Evolutionary conservation across 2,888 invertebrate genomes (phyloP), one percentile per base, ranked within the genome.

Genomic region (Drosophila histrio): DNA sequence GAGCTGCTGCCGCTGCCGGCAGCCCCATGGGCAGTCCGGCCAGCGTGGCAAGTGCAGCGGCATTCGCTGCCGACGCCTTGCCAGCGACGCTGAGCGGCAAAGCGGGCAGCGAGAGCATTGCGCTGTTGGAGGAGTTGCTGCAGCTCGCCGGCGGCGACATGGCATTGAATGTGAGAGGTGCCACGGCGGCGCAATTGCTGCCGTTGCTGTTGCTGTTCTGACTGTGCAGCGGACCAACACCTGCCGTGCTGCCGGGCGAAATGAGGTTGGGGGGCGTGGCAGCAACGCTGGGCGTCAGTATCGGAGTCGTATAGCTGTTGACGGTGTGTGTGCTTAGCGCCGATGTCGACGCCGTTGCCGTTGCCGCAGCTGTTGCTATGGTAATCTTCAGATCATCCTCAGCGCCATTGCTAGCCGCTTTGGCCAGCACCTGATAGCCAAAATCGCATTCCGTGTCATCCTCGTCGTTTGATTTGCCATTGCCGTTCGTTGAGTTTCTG

Each of bases 371-470:
- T 2, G 86, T 76, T 22, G 73, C 78, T 17, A 81, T 78, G 34
- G 77, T 74, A 7, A 89, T 78, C 46, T 89, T 89, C 3, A 88
- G 58, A 26, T 88, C 89, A 19, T 90, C 91, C 13, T 90, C 91
- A 0, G 66, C 85, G 0, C 76, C 82, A 62, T 79, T 84, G 49
- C 85, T 84, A 41, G 79, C 66, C 2, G 87, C 87, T 77, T 91
- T 91, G 38, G 91, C 85, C 32, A 91, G 54, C 19, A 91, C 90
- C 58, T 91, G 91, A 43, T 83, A 91, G 13, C 91, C 91, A 56
- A 91, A 88, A 68, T 91, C 91, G 39, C 90, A 89, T 30, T 91
- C 91, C 1, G 79, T 89, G 47, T 90, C 90, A n/a, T 90, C 91
- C 34, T 91, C 91, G 39, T 90, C 90, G 15, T 90, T 89, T 7